A percentile compares a stretch with the other conserved stretches of the same genome.
These are phyloP conservation scores for Lacerta viridis DNA, from an alignment of 2,797 vertebrate species.

Conservation along the genomic window DNA sequence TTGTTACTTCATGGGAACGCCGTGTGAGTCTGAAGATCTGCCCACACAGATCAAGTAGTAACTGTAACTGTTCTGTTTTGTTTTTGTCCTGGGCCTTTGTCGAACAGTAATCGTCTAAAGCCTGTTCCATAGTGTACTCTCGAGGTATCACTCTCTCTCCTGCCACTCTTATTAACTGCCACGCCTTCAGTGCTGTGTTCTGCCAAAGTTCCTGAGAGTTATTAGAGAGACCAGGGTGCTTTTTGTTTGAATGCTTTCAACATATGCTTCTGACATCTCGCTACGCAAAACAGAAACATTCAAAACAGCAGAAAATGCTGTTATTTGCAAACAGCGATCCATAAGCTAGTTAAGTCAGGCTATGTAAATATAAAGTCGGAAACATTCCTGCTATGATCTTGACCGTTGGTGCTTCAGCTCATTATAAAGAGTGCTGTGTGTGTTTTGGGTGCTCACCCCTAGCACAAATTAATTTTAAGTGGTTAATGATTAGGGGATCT, in stretches of 20 bases:
- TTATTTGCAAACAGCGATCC: neutral
- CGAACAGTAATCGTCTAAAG: neutral
- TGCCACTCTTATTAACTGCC: neutral
- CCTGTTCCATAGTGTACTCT: neutral
- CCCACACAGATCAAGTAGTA: neutral
- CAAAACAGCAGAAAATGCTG: neutral
- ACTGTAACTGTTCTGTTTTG: neutral
- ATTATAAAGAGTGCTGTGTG: fast-evolving
- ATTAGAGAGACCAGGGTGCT: neutral
- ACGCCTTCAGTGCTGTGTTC: neutral
- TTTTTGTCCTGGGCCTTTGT: neutral
- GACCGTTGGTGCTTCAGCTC: neutral
- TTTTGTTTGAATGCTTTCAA: neutral
- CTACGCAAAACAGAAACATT: neutral
- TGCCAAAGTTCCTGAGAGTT: neutral
- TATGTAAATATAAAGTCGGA: neutral
- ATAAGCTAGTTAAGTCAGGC: neutral
- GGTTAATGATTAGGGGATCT: neutral
- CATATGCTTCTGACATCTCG: neutral
- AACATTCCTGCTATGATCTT: neutral
- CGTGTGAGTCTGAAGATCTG: neutral
- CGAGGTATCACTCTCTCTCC: neutral
- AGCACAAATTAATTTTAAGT: slow-evolving; percentile 22
- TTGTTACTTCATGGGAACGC: neutral
- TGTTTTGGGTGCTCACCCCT: neutral